Evolutionary conservation across 2,113 vertebrate genomes (phyloP).

Genomic region (Corythornis cristatus): DNA sequence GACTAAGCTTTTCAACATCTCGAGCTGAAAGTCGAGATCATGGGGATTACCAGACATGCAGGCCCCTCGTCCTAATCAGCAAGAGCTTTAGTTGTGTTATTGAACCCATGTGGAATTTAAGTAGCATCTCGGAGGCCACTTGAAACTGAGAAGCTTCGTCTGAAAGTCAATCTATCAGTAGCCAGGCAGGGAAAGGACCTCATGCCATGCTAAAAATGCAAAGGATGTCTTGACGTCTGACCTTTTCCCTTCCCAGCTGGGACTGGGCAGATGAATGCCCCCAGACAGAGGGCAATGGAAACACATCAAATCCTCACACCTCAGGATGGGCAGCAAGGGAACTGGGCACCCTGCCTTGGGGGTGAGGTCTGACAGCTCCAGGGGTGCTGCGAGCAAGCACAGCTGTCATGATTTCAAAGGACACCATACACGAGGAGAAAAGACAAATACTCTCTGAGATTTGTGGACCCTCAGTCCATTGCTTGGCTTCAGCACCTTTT

Average conservation of each 20-base stretch:
- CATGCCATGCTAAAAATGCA: not conserved
- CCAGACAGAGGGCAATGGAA: not conserved
- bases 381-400: not conserved
- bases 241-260: not conserved
- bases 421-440: not conserved
- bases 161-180: not conserved
- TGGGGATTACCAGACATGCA: not conserved
- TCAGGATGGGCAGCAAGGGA: not conserved
- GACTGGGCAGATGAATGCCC: not conserved
- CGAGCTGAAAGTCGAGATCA: not conserved
- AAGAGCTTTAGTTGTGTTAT: not conserved
- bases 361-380: not conserved
- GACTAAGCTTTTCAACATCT: not conserved
- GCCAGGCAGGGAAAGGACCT: not conserved
- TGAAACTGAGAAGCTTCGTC: not conserved
- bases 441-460: not conserved
- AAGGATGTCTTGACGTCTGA: not conserved
- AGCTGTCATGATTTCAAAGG: not conserved
- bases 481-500: not conserved
- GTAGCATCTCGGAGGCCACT: constrained; percentile 17
- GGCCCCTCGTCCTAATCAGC: not conserved
- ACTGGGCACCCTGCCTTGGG: not conserved
- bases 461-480: not conserved
- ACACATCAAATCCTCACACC: not conserved
- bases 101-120: constrained; percentile 9